Evolutionary conservation across 2,888 invertebrate species (phyloP).

Genomic region (Autographa pulchrina): DNA sequence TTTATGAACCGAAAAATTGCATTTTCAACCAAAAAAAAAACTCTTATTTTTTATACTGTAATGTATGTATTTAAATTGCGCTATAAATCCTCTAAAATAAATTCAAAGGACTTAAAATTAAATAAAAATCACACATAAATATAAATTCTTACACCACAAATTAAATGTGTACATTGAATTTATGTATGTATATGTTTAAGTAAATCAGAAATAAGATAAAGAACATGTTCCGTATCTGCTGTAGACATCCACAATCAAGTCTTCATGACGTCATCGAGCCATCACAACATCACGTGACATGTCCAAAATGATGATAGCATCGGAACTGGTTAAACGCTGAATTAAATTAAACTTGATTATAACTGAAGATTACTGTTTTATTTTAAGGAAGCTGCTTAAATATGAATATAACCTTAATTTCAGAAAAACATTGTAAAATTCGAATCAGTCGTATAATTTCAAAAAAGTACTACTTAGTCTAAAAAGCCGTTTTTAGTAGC

Average conservation of each 20-base stretch:
- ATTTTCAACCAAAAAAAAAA: too few relatives aligned
- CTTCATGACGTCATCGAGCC: not conserved
- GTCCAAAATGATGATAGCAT: not conserved
- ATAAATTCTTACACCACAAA: not conserved
- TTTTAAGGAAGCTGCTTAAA: not conserved
- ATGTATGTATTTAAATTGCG: not conserved
- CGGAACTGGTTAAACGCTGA: not conserved
- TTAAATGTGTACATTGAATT: not conserved
- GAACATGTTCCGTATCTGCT: slow-evolving; percentile 1
- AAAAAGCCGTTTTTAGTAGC: too few relatives aligned
- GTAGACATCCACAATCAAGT: not conserved
- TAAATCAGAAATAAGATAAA: not conserved
- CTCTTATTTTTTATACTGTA: not conserved
- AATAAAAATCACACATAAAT: not conserved
- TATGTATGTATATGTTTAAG: not conserved
- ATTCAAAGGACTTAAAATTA: not conserved
- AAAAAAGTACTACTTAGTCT: too few relatives aligned
- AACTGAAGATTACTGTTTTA: not conserved
- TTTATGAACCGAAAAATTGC: too few relatives aligned
- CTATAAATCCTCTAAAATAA: not conserved
- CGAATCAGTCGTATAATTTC: too few relatives aligned
- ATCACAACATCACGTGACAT: not conserved
- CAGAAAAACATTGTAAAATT: not conserved
- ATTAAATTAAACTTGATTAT: not conserved
- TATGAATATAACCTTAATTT: not conserved